Percentiles rank a stretch among this genome's conserved stretches.
Evolutionary conservation across 2,888 invertebrate genomes (phyloP).

Genomic region (Spialia ferax): DNA sequence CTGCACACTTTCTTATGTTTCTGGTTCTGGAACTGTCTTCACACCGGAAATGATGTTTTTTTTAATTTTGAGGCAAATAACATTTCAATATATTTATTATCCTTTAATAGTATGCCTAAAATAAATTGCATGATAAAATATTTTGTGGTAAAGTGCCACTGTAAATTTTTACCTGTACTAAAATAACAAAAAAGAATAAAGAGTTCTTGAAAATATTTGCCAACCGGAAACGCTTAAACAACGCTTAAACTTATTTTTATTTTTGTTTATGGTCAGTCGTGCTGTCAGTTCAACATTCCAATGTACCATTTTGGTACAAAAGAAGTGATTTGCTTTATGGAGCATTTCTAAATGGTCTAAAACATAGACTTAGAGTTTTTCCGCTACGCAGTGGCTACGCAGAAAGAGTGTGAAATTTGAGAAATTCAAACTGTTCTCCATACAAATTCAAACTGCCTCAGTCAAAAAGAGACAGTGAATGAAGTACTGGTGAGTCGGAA

Average conservation of each 20-base stretch:
- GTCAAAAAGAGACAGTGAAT: no score
- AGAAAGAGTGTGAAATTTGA: no score
- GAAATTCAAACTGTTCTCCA: no score
- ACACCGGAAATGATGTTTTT: slow-evolving; percentile 81
- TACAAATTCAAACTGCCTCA: no score
- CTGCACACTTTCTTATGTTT: slow-evolving; percentile 83
- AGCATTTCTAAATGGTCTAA: no score
- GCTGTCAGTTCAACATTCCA: slow-evolving; percentile 11
- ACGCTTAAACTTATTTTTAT: slow-evolving; percentile 21
- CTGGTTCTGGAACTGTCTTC: slow-evolving; percentile 80
- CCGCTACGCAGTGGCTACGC: no score
- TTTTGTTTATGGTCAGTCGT: slow-evolving; percentile 45
- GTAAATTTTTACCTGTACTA: slow-evolving; percentile 9
- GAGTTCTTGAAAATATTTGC: slow-evolving; percentile 39
- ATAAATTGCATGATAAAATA: slow-evolving; percentile 74
- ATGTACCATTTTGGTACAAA: no score
- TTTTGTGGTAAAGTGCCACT: slow-evolving; percentile 38
- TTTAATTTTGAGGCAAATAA: slow-evolving; percentile 68
- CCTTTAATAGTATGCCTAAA: slow-evolving; percentile 55
- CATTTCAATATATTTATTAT: slow-evolving; percentile 57
- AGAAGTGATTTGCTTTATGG: no score
- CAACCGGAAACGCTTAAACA: slow-evolving; percentile 46
- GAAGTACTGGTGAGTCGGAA: no score
- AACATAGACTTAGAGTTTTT: no score
- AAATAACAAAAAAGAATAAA: slow-evolving; percentile 23